Evolutionary conservation across 2,113 vertebrate genomes (phyloP).

Genomic region (Archocentrus centrarchus): DNA sequence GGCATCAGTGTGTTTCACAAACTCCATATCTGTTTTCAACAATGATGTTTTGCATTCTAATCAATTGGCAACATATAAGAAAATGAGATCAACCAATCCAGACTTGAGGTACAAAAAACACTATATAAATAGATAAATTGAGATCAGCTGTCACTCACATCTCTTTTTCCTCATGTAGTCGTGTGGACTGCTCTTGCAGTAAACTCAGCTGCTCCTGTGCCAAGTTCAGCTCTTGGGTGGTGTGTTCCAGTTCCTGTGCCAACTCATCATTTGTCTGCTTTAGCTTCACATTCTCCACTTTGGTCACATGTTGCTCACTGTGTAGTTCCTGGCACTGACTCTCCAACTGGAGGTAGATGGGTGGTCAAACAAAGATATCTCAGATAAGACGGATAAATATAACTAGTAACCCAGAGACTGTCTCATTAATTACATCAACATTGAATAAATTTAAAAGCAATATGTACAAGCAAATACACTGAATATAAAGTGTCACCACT

Average conservation of each 20-base stretch:
- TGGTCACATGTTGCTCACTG: slow-evolving; percentile 86
- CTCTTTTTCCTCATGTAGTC: slow-evolving; percentile 89
- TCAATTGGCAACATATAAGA: not conserved
- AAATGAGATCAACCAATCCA: not conserved
- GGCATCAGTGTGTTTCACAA: too few relatives aligned
- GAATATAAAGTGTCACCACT: not conserved
- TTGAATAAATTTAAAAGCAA: not conserved
- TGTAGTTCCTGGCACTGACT: slow-evolving; percentile 86
- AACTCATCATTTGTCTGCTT: slow-evolving; percentile 89
- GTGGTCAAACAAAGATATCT: not conserved
- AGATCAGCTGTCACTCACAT: slow-evolving; percentile 79
- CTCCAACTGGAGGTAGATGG: slow-evolving; percentile 82
- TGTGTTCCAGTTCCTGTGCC: slow-evolving; percentile 84
- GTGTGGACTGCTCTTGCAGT: slow-evolving; percentile 86
- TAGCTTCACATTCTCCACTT: slow-evolving; percentile 89
- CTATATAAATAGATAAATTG: not conserved
- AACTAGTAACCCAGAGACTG: not conserved
- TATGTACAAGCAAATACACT: not conserved
- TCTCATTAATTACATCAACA: not conserved
- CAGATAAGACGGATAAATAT: rapidly evolving
- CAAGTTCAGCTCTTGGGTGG: slow-evolving; percentile 79
- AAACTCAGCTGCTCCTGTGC: slow-evolving; percentile 87
- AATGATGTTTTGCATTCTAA: too few relatives aligned
- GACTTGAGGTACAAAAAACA: not conserved
- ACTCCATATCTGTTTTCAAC: too few relatives aligned